Base-by-base conservation (phyloP, 1,140 invertebrate species). In the Lordiphosa mommai region DNA sequence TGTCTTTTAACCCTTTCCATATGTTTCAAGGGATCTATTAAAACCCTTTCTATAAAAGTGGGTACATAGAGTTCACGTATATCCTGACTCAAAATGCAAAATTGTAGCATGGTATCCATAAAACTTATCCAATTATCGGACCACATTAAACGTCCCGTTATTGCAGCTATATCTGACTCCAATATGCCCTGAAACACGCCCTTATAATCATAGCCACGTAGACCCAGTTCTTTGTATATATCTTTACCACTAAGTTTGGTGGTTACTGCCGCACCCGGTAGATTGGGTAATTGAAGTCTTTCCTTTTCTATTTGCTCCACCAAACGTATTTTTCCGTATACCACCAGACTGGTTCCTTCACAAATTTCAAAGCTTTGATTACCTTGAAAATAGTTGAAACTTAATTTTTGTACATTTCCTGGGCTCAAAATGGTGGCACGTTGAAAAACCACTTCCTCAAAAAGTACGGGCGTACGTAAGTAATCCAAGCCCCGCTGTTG, bases 41-140 rank as follows among this genome's bases (percentile, higher is more conserved):
- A 90, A 4, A 94, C 90, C 47, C 93, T 92, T 71, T 96, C 94
- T 12, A 99, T 91, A 40, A 95, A 91, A 2, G 97, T 98, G 7
- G 98, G 98, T 12, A 99, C 89, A 82, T 95, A 95, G 0, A 99
- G 90, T 70, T 95, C 93, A 10, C 94, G 90, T 0, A 92, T 93
- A 59, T 93, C 92, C 47, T 93, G 92, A 30, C 93, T 93, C 14
- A 98, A 89, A 60, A 99, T 95, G 17, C 92, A 92, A 56, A 97
- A 96, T 88, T 99, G 98, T 13, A 99, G 91, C 93, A 99, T 96
- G 0, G 96, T 97, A 86, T 99, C 98, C 72, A 99, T 93, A 88
- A 94, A 99, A 7, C 96, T 93, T 33, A 98, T 93, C 97, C 97
- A 99, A 86, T 98, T 95, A 41, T 93, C 92, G 6, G 91, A 90